A percentile compares a stretch with the other conserved stretches of the same genome.
These are phyloP conservation scores for Scelioninae gen. 2 DNA, from an alignment of 2,888 invertebrate species.

Conservation along the genomic window DNA sequence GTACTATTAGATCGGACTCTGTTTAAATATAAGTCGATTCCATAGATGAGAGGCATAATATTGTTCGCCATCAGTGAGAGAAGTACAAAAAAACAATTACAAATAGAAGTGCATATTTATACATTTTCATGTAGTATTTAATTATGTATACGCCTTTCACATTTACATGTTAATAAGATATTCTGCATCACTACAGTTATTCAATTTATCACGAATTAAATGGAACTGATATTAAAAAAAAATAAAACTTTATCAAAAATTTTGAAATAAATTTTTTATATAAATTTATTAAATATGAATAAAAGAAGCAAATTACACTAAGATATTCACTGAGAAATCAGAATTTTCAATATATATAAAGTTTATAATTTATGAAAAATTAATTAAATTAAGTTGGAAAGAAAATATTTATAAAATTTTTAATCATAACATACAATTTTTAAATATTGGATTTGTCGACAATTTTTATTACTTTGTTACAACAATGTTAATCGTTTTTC, in stretches of 20 bases:
- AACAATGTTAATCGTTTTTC: slow-evolving; percentile 14
- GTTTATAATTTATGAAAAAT: neutral
- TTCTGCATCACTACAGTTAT: slow-evolving; percentile 11
- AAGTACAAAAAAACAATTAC: slow-evolving; percentile 73
- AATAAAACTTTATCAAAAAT: slow-evolving; percentile 5
- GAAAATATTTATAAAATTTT: neutral
- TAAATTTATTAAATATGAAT: too few relatives aligned
- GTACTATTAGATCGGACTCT: neutral
- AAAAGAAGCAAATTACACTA: too few relatives aligned
- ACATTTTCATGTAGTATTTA: slow-evolving; percentile 68
- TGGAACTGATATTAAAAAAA: slow-evolving; percentile 12
- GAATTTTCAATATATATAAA: neutral
- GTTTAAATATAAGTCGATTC: slow-evolving; percentile 56
- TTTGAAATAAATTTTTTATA: neutral
- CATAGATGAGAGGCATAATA: slow-evolving; percentile 55
- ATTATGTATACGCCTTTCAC: slow-evolving; percentile 68
- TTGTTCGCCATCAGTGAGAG: slow-evolving; percentile 71
- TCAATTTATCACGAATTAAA: slow-evolving; percentile 11
- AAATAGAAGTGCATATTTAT: slow-evolving; percentile 73
- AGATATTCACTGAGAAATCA: neutral
- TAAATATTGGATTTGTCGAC: neutral
- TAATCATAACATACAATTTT: neutral
- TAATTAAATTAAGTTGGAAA: neutral
- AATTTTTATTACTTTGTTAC: slow-evolving; percentile 23
- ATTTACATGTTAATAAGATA: slow-evolving; percentile 68